A percentile compares a stretch with the other conserved stretches of the same genome.
These are phyloP conservation scores for Myzus persicae DNA, from an alignment of 1,140 invertebrate genomes.

Conservation along the genomic window DNA sequence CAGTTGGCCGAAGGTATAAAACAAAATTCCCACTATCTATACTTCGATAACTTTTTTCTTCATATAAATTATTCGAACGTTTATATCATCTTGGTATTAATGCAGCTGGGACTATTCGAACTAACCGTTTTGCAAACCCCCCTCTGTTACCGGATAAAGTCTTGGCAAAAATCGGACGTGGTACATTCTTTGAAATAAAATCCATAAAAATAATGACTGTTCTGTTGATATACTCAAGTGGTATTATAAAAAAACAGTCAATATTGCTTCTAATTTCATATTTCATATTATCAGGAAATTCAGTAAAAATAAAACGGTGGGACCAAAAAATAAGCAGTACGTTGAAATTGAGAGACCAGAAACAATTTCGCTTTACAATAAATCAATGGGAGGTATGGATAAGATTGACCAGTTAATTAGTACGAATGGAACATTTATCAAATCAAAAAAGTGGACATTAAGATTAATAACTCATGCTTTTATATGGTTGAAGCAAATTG, in stretches of 20 bases:
- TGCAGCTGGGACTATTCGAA: not conserved
- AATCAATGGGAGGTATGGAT: constrained; percentile 26
- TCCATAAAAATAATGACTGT: not conserved
- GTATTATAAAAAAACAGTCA: not conserved
- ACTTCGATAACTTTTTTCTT: not conserved
- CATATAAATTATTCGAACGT: not conserved
- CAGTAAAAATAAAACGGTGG: not conserved
- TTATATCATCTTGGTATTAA: not conserved
- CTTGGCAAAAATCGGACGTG: not conserved
- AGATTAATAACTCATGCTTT: no score
- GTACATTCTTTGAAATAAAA: not conserved
- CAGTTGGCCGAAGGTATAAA: not conserved
- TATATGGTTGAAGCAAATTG: no score
- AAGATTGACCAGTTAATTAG: not conserved
- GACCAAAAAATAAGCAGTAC: constrained; percentile 28
- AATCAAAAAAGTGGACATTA: no score
- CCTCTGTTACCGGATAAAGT: not conserved
- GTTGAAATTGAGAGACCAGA: not conserved
- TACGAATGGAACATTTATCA: not conserved
- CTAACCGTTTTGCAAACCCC: not conserved
- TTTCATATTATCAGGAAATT: not conserved
- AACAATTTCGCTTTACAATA: constrained; percentile 1
- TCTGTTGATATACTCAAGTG: not conserved
- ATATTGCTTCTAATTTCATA: not conserved
- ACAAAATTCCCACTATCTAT: not conserved